Conservation (phyloP, 64 coral and sea anemone genomes). For the Montipora foliosa region DNA sequence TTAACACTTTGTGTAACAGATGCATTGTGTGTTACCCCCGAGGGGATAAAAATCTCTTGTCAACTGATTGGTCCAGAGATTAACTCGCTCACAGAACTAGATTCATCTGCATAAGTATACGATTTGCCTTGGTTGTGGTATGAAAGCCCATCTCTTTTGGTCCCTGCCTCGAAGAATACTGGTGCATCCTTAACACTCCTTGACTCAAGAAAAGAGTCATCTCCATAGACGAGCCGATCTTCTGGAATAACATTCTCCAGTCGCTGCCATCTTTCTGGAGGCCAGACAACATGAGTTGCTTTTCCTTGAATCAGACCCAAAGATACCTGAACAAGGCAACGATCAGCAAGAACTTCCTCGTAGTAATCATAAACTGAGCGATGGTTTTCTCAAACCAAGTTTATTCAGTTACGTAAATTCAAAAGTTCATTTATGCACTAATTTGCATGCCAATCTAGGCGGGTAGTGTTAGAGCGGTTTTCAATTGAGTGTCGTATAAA, state of each 20-base stretch:
- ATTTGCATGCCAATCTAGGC: no score
- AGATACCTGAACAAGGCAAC: conserved; percentile 62
- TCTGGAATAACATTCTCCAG: conserved; percentile 53
- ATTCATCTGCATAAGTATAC: neutral
- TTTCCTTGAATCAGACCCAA: conserved; percentile 86
- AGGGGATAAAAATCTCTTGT: neutral
- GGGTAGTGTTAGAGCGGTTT: no score
- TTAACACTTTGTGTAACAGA: no score
- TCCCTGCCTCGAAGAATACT: neutral
- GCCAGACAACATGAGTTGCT: conserved; percentile 93
- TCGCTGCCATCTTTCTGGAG: conserved; percentile 77
- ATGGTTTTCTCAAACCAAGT: no score
- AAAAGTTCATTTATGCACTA: no score
- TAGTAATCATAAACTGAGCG: neutral
- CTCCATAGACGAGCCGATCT: neutral
- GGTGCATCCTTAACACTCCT: neutral
- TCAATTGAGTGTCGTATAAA: no score
- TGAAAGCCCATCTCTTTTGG: neutral
- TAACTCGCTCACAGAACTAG: conserved; percentile 5
- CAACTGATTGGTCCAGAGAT: neutral
- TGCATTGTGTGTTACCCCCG: no score
- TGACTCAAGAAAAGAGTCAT: neutral
- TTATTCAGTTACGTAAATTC: no score
- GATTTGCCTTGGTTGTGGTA: neutral
- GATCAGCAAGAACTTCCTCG: neutral